phyloP scores from a whole-genome alignment of 2,888 invertebrate genomes.

The Apotomis capreana region DNA sequence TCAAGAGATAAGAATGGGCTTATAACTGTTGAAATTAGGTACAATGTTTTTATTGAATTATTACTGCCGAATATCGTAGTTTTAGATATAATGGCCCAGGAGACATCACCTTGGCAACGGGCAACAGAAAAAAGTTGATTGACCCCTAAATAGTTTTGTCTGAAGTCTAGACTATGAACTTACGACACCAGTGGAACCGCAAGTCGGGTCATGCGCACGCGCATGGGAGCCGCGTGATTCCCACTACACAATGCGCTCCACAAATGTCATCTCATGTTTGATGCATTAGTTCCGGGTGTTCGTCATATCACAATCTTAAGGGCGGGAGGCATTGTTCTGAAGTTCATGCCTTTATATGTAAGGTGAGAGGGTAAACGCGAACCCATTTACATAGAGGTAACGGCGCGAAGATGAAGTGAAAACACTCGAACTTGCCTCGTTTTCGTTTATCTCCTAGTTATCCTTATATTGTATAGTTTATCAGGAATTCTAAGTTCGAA shows the following conservation, averaged over 20 bases:
- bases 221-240: constrained; percentile 17
- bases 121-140: too few species aligned
- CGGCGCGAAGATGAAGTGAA: too few species aligned
- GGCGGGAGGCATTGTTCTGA: constrained; percentile 18
- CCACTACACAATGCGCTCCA: constrained; percentile 42
- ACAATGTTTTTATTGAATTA: too few species aligned
- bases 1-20: too few species aligned
- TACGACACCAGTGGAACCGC: constrained; percentile 15
- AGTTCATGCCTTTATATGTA: constrained; percentile 3
- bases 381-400: not conserved
- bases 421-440: too few species aligned
- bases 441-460: too few species aligned
- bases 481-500: too few species aligned
- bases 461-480: too few species aligned
- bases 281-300: constrained; percentile 59
- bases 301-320: constrained; percentile 28
- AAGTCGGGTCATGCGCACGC: constrained; percentile 15
- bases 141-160: not conserved
- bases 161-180: constrained; percentile 11
- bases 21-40: too few species aligned
- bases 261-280: constrained; percentile 56
- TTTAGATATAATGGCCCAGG: too few species aligned
- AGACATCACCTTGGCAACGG: too few species aligned
- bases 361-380: not conserved
- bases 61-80: too few species aligned